A percentile compares a stretch with the other conserved stretches of the same genome.
Conservation (phyloP, 2,113 vertebrate genomes). For the Heptranchias perlo region DNA sequence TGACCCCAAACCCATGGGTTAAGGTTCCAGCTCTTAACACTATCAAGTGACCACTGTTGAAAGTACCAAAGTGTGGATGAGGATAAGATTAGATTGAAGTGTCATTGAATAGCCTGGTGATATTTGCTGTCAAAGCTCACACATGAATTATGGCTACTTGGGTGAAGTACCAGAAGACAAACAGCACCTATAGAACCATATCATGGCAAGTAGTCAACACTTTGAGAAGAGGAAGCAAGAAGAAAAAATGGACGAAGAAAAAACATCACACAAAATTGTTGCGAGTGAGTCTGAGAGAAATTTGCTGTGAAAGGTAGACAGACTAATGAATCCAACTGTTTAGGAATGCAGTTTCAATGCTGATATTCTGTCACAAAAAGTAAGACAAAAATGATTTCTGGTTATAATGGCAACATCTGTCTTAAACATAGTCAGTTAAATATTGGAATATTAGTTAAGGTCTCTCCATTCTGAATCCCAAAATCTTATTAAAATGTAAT, state of each 20-base stretch:
- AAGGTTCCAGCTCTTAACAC: neutral
- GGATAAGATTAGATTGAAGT: neutral
- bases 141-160: neutral
- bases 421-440: too few species aligned
- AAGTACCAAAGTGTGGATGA: neutral
- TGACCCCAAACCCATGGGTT: neutral
- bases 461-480: too few species aligned
- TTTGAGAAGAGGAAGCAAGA: neutral
- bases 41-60: neutral
- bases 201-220: neutral
- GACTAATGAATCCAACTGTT: neutral
- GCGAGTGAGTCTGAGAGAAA: neutral
- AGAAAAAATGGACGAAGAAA: neutral
- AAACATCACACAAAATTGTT: neutral
- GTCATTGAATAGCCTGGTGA: neutral
- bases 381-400: too few species aligned
- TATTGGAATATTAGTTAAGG: too few species aligned
- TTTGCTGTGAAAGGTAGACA: neutral
- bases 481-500: too few species aligned
- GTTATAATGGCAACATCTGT: too few species aligned
- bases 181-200: neutral
- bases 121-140: neutral
- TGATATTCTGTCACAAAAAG: too few species aligned
- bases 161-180: neutral
- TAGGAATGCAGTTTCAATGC: too few species aligned